These are phyloP conservation scores for Pseudorhombus dupliciocellatus DNA, from an alignment of 2,113 vertebrate species.

Conservation along the genomic window DNA sequence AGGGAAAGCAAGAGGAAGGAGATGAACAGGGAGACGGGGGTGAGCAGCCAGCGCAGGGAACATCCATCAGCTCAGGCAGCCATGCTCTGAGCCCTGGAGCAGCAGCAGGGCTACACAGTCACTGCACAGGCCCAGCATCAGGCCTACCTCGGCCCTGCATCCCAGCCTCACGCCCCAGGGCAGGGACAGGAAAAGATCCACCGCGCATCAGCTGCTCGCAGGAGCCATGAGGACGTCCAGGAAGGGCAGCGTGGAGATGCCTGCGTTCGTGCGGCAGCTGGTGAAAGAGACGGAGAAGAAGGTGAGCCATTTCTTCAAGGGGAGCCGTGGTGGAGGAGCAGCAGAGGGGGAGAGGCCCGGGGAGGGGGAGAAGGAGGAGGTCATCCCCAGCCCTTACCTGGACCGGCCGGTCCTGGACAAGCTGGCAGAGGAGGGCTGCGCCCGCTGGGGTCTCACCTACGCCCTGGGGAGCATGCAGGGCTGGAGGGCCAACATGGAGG, in stretches of 20 bases:
- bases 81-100: slow-evolving; percentile 73
- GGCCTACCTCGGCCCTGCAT: slow-evolving; percentile 40
- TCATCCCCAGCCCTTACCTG: slow-evolving; percentile 73
- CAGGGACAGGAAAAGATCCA: slow-evolving; percentile 38
- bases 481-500: slow-evolving; percentile 84
- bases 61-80: slow-evolving; percentile 65
- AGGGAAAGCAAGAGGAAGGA: slow-evolving; percentile 44
- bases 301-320: slow-evolving; percentile 83
- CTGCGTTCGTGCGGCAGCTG: slow-evolving; percentile 81
- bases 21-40: slow-evolving; percentile 61
- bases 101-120: slow-evolving; percentile 60
- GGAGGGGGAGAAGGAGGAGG: slow-evolving; percentile 72
- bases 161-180: slow-evolving; percentile 35
- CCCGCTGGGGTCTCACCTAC: slow-evolving; percentile 78
- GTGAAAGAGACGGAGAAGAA: slow-evolving; percentile 82
- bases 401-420: slow-evolving; percentile 80
- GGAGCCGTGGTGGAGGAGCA: slow-evolving; percentile 73
- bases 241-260: slow-evolving; percentile 82
- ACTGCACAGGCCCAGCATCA: slow-evolving; percentile 55
- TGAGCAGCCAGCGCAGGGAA: slow-evolving; percentile 55
- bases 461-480: slow-evolving; percentile 83
- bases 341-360: slow-evolving; percentile 66
- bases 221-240: slow-evolving; percentile 77
- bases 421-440: slow-evolving; percentile 79
- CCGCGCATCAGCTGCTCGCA: slow-evolving; percentile 12